Base-by-base conservation (phyloP, 2,113 vertebrate genomes). In the Cephalopholis sonnerati region DNA sequence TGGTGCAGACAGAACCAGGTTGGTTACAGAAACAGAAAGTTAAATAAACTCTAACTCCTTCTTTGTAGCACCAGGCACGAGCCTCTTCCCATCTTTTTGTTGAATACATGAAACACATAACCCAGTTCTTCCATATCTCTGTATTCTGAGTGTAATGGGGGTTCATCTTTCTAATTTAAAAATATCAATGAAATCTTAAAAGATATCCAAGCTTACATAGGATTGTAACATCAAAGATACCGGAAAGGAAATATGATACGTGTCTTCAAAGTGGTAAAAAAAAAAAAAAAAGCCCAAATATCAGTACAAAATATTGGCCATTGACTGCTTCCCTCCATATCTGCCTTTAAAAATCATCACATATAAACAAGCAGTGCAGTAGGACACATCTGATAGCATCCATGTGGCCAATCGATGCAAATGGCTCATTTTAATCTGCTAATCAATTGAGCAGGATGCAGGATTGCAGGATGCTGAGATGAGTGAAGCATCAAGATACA, bases 391-490 rank as follows among this genome's bases (percentile, higher is more conserved):
- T 29, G n/a, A 36, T 36, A 69, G 54, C 39, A 25, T 18, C 12
- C 27, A 25, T n/a, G 41, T 13, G 15, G 57, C 41, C 25, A 51
- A 39, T 83, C 58, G 16, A 79, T 76, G 50, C 54, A 36, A 67
- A 72, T 16, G 63, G 46, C 44, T 83, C 22, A 58, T 69, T 81
- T 72, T 70, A 74, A 77, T 81, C 74, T 53, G 53, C 44, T 66
- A 61, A 81, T 84, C 78, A 84, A 82, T 59, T 22, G 29, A 79
- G 61, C 74, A 53, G 78, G 32, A 36, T 36, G 7, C 81, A 53
- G 54, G 48, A 6, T 54, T 25, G 78, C 58, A 41, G 16, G 24
- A 63, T 0, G 12, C 62, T 58, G 1, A n/a, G 48, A 41, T 25
- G 46, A 8, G 39, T 32, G 46, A n/a, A 46, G 57, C 48, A 55